Evolutionary conservation across 1,140 invertebrate species (phyloP).

Genomic region (Stratiolaelaps scimitus): DNA sequence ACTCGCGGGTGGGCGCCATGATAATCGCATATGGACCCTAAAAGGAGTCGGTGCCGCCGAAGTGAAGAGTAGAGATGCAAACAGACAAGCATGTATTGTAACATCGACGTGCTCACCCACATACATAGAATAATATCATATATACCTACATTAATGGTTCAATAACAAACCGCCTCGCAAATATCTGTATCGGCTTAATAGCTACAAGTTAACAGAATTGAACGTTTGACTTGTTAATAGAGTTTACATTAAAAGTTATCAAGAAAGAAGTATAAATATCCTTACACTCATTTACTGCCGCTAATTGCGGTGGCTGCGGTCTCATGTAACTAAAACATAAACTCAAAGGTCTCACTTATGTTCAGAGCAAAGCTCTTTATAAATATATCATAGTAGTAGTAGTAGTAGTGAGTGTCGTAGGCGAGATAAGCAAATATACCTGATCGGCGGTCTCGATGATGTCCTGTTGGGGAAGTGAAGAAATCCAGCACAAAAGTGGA

Average conservation of each 20-base stretch:
- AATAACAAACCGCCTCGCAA: too few relatives aligned
- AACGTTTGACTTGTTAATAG: too few relatives aligned
- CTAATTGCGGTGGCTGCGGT: too few relatives aligned
- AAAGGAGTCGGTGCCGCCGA: too few relatives aligned
- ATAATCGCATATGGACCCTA: constrained; percentile 99
- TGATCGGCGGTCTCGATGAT: constrained; percentile 25
- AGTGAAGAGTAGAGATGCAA: too few relatives aligned
- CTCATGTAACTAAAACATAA: neutral
- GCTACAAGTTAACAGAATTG: too few relatives aligned
- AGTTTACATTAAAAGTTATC: too few relatives aligned
- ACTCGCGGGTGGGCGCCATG: constrained; percentile 91
- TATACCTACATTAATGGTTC: neutral
- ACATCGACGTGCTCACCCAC: neutral
- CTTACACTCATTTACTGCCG: too few relatives aligned
- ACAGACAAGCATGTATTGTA: constrained; percentile 3
- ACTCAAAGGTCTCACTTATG: neutral
- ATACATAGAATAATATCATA: neutral
- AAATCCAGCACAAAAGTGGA: constrained; percentile 94
- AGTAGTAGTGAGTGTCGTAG: constrained; percentile 32
- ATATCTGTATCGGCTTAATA: too few relatives aligned
- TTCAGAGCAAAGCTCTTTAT: constrained; percentile 1
- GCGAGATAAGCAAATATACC: constrained; percentile 29
- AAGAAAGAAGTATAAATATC: too few relatives aligned
- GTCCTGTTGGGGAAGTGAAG: constrained; percentile 75
- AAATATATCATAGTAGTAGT: neutral